phyloP scores from a whole-genome alignment of 2,888 invertebrate genomes.

The Drosophila acutilabella region DNA sequence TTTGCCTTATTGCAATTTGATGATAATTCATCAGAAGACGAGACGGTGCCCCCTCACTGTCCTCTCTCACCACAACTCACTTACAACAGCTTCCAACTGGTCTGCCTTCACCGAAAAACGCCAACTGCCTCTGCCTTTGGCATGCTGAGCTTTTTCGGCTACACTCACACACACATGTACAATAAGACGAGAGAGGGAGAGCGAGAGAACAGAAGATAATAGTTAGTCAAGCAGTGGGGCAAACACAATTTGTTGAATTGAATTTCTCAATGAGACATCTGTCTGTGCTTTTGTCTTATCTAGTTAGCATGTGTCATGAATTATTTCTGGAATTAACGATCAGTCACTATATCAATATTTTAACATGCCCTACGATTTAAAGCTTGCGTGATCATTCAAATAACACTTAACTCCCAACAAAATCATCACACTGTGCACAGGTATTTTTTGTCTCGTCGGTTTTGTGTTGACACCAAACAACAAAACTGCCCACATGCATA shows the following conservation, averaged over 20 bases:
- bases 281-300: background rate
- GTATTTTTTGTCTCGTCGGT: conserved; percentile 37
- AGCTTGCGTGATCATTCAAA: conserved; percentile 5
- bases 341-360: background rate
- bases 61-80: conserved; percentile 4
- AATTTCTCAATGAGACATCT: background rate
- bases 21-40: conserved; percentile 74
- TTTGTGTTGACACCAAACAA: conserved; percentile 50
- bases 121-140: conserved; percentile 23
- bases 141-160: too few species aligned
- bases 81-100: conserved; percentile 60
- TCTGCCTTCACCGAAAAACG: conserved; percentile 68
- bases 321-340: background rate
- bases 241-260: background rate
- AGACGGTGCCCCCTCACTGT: conserved; percentile 3
- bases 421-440: conserved; percentile 47
- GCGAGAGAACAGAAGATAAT: conserved; percentile 8
- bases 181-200: background rate
- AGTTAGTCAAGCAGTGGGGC: conserved; percentile 16
- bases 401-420: conserved; percentile 9
- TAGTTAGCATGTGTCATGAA: background rate
- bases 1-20: conserved; percentile 71
- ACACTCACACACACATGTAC: conserved; percentile 9
- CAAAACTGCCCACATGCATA: conserved; percentile 73
- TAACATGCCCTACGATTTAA: background rate